Evolutionary conservation across 2,797 vertebrate genomes (phyloP), one percentile per base, ranked within the genome.

Genomic region (Lithobates pipiens): DNA sequence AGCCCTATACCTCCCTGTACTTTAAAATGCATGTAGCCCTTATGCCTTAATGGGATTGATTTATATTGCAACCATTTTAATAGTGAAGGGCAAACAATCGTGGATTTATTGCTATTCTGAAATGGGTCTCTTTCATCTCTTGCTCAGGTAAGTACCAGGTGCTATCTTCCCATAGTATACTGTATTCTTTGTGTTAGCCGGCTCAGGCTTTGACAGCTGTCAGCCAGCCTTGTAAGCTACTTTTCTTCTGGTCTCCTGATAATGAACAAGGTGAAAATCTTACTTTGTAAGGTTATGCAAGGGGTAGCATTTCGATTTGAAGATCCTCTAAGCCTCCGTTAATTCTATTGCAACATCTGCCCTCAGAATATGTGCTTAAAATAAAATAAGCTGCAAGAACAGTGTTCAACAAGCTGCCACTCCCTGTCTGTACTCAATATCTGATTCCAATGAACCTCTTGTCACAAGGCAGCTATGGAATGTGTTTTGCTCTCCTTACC

Each of bases 401-500:
- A n/a, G 76, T 80, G 70, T 82, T 75, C 42, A 83, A 46, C 71
- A 83, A 8, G 63, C n/a, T 79, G 76, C 85, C 85, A 87, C 85
- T 83, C 85, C 85, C 70, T 75, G 76, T 71, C 81, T 83, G 69
- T 76, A 36, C 80, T 75, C 57, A 61, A 71, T 73, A 77, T 86
- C 80, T 34, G 57, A 78, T 72, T 83, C 39, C 75, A 78, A 83
- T 71, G 68, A 63, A 68, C 57, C 83, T 85, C 65, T 73, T 73
- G 75, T 80, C 84, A 85, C 84, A 85, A 80, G 69, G 79, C 71
- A 77, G 77, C 71, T 42, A 75, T 79, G 80, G 85, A 87, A 87
- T 83, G 85, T 77, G n/a, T 54, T 83, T 77, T 79, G 77, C 32
- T 61, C 85, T 74, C 34, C 23, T 81, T 76, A 83, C 85, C 85